Evolutionary conservation across 1,140 invertebrate species (phyloP).

Genomic region (Macrostomum lignano): DNA sequence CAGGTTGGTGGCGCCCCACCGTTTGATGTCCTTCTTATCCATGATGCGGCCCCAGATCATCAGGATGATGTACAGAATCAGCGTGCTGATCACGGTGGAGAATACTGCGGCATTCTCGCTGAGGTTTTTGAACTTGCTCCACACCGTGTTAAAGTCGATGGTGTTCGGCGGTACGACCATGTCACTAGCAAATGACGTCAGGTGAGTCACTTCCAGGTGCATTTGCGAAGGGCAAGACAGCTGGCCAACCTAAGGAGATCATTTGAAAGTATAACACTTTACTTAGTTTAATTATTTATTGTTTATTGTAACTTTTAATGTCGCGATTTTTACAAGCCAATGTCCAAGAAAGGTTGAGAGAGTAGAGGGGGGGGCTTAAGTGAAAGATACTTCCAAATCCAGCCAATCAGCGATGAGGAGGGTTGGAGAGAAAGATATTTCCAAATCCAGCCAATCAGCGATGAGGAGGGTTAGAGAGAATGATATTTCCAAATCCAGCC

Average conservation of each 20-base stretch:
- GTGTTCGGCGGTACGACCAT: constrained; percentile 32
- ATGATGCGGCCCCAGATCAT: constrained; percentile 29
- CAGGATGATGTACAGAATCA: constrained; percentile 26
- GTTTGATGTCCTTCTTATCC: constrained; percentile 29
- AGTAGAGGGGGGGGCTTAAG: no score
- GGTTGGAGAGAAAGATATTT: no score
- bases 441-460: no score
- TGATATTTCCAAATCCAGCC: no score
- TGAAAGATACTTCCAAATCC: no score
- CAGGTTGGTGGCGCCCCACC: constrained; percentile 24
- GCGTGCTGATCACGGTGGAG: constrained; percentile 28
- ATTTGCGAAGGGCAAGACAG: constrained; percentile 19
- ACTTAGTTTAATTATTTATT: no score
- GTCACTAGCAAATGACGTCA: constrained; percentile 33
- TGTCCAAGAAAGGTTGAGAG: no score
- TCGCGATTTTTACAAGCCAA: no score
- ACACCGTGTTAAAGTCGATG: constrained; percentile 33
- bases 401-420: no score
- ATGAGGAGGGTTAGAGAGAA: no score
- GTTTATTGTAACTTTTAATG: no score
- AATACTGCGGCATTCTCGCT: constrained; percentile 24
- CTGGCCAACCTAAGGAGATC: constrained; percentile 14
- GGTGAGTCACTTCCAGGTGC: constrained; percentile 30
- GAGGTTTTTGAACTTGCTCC: constrained; percentile 23
- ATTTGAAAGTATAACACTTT: no score